Evolutionary conservation across 2,113 vertebrate species (phyloP).

Genomic region (Dicerorhinus sumatrensis): DNA sequence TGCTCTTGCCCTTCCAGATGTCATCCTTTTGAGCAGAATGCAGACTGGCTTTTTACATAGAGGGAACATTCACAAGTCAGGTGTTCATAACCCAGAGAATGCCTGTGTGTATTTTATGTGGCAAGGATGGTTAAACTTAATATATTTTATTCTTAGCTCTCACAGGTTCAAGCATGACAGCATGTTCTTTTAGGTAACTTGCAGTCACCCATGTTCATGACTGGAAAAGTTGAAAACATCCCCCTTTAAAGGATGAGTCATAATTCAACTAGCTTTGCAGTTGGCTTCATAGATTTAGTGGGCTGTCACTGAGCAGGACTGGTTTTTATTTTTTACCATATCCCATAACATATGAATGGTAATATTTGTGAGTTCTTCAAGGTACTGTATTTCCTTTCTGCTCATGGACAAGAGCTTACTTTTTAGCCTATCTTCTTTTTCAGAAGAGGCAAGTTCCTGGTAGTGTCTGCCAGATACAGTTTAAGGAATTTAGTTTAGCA

Average conservation of each 20-base stretch:
- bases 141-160: constrained; percentile 53
- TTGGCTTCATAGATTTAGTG: not conserved
- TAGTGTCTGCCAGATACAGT: not conserved
- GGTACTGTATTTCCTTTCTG: constrained; percentile 49
- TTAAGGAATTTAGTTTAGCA: constrained; percentile 37
- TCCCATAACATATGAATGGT: not conserved
- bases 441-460: constrained; percentile 16
- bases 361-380: constrained; percentile 40
- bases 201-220: not conserved
- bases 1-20: constrained; percentile 32
- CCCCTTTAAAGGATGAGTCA: constrained; percentile 45
- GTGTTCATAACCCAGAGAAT: constrained; percentile 54
- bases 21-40: constrained; percentile 1
- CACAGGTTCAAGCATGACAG: not conserved
- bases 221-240: constrained; percentile 50
- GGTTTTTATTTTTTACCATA: not conserved
- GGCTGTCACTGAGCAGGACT: constrained; percentile 13
- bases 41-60: constrained; percentile 45
- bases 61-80: constrained; percentile 43
- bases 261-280: constrained; percentile 48
- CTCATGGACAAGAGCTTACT: constrained; percentile 12
- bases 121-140: constrained; percentile 26
- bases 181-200: constrained; percentile 55
- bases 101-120: constrained; percentile 28
- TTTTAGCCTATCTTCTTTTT: constrained; percentile 40